Conservation (phyloP, 2,888 invertebrate species). For the Liposcelis brunnea region DNA sequence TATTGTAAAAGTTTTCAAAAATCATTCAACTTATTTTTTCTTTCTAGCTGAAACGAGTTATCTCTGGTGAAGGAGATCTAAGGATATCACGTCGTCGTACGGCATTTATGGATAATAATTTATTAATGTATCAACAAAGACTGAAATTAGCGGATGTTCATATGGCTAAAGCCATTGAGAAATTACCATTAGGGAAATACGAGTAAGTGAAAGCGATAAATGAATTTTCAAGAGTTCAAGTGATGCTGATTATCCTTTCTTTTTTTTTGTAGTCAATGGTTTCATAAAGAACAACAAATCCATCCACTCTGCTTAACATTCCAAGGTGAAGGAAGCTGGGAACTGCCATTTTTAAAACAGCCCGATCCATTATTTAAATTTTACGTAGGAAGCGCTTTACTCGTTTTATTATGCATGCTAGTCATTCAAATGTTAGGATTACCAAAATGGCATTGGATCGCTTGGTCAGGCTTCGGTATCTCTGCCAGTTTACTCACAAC, state of each 20-base stretch:
- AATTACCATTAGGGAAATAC: slow-evolving; percentile 67
- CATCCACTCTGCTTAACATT: slow-evolving; percentile 45
- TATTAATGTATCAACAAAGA: slow-evolving; percentile 45
- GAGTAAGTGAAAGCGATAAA: slow-evolving; percentile 42
- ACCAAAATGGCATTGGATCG: slow-evolving; percentile 26
- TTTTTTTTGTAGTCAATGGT: slow-evolving; percentile 43
- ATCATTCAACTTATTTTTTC: too few species aligned
- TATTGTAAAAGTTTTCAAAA: too few species aligned
- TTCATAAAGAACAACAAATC: slow-evolving; percentile 36
- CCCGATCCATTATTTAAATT: slow-evolving; percentile 76
- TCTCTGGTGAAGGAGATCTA: neutral
- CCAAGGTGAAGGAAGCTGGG: slow-evolving; percentile 38
- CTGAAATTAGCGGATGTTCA: slow-evolving; percentile 50
- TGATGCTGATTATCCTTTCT: slow-evolving; percentile 14
- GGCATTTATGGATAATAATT: slow-evolving; percentile 49
- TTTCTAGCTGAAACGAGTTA: neutral
- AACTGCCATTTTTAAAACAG: slow-evolving; percentile 52
- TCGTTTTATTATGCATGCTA: slow-evolving; percentile 39
- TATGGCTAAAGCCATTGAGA: slow-evolving; percentile 63
- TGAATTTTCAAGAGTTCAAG: slow-evolving; percentile 11
- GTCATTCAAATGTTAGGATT: slow-evolving; percentile 42
- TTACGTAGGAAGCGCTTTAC: slow-evolving; percentile 43
- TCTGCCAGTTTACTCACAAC: slow-evolving; percentile 33
- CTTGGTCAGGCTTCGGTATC: slow-evolving; percentile 31
- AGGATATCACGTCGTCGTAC: slow-evolving; percentile 28